phyloP scores from a whole-genome alignment of 2,113 vertebrate genomes.

The Ursus arctos region DNA sequence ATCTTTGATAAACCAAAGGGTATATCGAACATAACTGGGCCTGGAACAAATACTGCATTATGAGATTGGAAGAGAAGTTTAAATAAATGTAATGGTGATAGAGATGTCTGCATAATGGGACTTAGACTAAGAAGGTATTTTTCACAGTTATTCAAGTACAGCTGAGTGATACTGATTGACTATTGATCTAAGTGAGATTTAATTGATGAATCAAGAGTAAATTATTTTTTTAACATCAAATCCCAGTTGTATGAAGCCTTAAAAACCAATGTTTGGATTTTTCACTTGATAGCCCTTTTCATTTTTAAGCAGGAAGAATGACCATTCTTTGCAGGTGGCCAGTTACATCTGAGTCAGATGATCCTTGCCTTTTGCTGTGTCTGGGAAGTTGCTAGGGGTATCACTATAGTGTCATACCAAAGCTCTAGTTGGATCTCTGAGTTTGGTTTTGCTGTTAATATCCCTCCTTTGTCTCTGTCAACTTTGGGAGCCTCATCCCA shows the following conservation, averaged over 20 bases:
- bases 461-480: background rate
- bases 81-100: background rate
- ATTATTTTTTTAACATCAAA: constrained; percentile 34
- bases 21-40: background rate
- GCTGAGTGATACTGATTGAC: constrained; percentile 5
- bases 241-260: background rate
- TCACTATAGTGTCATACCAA: background rate
- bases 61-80: background rate
- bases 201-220: constrained; percentile 39
- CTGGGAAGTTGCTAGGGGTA: background rate
- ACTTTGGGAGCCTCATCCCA: background rate
- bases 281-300: background rate
- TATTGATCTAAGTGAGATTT: background rate
- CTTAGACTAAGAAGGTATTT: background rate
- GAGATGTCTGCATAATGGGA: background rate
- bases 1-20: background rate
- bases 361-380: background rate
- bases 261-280: background rate
- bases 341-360: background rate
- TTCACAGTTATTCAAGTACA: background rate
- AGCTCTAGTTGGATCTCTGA: background rate
- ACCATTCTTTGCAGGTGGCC: background rate
- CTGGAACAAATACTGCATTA: background rate
- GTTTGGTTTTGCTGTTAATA: background rate
- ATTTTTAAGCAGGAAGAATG: background rate